These are phyloP conservation scores for Varanus komodoensis DNA, from an alignment of 2,113 vertebrate species.

Conservation along the genomic window DNA sequence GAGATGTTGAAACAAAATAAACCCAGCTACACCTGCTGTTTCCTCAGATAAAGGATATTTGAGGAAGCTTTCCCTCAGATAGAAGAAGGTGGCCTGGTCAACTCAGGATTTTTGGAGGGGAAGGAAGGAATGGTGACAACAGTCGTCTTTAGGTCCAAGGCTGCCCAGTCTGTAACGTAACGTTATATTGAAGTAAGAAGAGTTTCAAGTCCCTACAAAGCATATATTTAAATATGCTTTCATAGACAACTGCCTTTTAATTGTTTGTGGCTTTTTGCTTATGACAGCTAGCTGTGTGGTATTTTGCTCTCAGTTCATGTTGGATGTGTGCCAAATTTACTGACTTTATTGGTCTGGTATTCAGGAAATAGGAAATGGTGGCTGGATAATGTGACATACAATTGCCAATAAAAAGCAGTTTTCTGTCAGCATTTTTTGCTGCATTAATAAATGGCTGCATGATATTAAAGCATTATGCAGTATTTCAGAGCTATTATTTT, in stretches of 20 bases:
- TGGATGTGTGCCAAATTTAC: conserved; percentile 40
- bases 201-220: neutral
- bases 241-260: conserved; percentile 8
- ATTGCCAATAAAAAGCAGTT: conserved; percentile 51
- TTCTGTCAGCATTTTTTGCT: conserved; percentile 54
- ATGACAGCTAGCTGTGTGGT: conserved; percentile 28
- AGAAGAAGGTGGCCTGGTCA: neutral
- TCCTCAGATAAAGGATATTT: neutral
- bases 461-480: conserved; percentile 15
- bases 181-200: conserved; percentile 27
- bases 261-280: conserved; percentile 33
- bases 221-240: conserved; percentile 1
- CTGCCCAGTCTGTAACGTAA: neutral
- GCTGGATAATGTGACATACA: neutral
- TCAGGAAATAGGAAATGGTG: conserved; percentile 52
- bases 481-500: conserved; percentile 35
- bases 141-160: neutral
- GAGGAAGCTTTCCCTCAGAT: neutral
- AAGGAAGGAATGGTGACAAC: neutral
- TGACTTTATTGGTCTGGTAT: conserved; percentile 42
- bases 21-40: neutral
- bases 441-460: conserved; percentile 46
- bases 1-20: neutral
- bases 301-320: conserved; percentile 21
- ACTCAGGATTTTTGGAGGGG: neutral